Evolutionary conservation across 2,113 vertebrate species (phyloP).

Genomic region (Ivindomyrus marchei): DNA sequence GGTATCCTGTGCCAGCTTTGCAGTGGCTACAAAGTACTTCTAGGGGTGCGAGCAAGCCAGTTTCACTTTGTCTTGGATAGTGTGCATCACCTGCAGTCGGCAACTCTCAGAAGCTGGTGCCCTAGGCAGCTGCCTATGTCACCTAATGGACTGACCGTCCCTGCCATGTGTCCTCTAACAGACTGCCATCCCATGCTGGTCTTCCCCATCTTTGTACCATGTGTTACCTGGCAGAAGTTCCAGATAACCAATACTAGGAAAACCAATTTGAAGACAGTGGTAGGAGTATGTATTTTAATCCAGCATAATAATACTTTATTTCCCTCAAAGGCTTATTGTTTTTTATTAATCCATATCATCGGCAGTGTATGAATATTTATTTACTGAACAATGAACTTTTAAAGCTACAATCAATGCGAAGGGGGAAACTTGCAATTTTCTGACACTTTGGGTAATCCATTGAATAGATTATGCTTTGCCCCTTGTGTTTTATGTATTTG

Average conservation of each 20-base stretch:
- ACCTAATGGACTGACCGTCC: neutral
- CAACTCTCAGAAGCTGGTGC: neutral
- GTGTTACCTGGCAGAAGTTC: neutral
- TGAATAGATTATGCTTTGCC: neutral
- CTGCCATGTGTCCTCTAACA: neutral
- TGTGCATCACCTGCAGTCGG: neutral
- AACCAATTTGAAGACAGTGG: neutral
- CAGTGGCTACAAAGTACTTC: neutral
- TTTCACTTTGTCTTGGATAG: neutral
- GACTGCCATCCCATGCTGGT: neutral
- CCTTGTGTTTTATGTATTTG: neutral
- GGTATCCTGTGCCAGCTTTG: neutral
- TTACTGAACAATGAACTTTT: neutral
- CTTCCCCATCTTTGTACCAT: neutral
- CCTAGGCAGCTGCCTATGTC: neutral
- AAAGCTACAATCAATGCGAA: neutral
- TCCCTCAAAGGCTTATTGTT: neutral
- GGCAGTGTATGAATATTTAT: neutral
- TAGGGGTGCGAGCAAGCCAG: neutral
- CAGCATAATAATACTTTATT: neutral
- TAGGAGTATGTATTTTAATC: neutral
- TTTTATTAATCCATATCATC: neutral
- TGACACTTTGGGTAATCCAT: neutral
- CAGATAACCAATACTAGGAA: neutral
- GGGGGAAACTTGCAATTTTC: neutral